Base-by-base conservation (phyloP, 2,797 vertebrate genomes). In the Gallinago solitaria region DNA sequence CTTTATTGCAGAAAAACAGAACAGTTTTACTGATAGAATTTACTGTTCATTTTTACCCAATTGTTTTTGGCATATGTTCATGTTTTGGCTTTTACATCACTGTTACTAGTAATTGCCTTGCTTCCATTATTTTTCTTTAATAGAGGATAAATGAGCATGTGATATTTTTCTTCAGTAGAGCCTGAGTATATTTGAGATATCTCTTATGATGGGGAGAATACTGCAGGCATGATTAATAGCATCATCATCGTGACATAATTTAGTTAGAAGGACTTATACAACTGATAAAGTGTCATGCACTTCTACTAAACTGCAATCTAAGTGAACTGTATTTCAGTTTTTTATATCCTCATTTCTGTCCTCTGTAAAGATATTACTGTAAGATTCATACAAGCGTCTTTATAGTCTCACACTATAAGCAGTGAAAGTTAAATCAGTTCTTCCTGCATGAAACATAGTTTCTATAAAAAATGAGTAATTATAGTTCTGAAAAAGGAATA, bases 331-430 rank as follows among this genome's bases (percentile, higher is more conserved):
- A 94, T 96, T 97, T 98, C 94, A 93, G 83, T 79, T 61, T 94
- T 96, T 98, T 97, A 96, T 97, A 93, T 92, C 87, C 95, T 97
- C 90, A 95, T 94, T 97, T 97, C 91, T 94, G 82, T 87, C 92
- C 94, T 89, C 94, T 90, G 81, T 96, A 95, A 97, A 96, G 94
- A 95, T 92, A 96, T 92, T 92, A 63, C 82, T 95, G 77, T 90
- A 96, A 97, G 86, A 76, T 87, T 97, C 92, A 94, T 83, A 73
- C 78, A 96, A 88, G 87, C 32, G 3, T 94, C 77, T 97, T 97
- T 96, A 96, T 77, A 95, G 94, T 95, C 88, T 96, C 77, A 65
- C 6, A 32, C 24, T 27, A 81, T 83, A 89, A 87, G 96, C 93
- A 97, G 71, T 94, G 95, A 93, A 97, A 98, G 73, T 93, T 94